Evolutionary conservation across 35 echinoderm and acorn worm species (phyloP), one percentile per base, ranked within the genome.

Genomic region (Stichopus chloronotus): DNA sequence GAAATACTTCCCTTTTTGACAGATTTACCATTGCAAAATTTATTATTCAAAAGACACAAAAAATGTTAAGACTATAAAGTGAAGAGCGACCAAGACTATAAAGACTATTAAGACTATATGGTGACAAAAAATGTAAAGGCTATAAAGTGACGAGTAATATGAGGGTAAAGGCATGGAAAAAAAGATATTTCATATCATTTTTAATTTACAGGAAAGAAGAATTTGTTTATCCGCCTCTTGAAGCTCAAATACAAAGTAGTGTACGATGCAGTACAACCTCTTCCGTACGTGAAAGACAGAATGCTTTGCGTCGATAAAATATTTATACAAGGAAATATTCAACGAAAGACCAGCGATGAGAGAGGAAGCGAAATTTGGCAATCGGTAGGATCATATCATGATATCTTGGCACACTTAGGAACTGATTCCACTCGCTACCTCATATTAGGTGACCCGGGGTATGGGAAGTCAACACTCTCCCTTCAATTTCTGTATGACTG

Each of bases 391-490:
- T 77, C 72, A 22, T 77, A 77, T 77, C 7, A 77, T 22, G 72
- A 9, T 19, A 77, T 77, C 17, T 77, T 77, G 7, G 6, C 19
- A 13, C 7, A 77, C 17, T 6, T 7, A 11, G 17, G 6, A 4
- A 25, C 0, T 9, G 8, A 77, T 7, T 77, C 72, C n/a, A 25
- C 25, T 6, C n/a, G 72, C n/a, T 25, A 25, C 9, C n/a, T 77
- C 25, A 22, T 77, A 77, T 19, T 22, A 7, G 72, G 72, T 21
- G 72, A 76, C 6, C 72, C 72, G 25, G 72, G 72, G 19, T 76
- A 76, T 24, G 72, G 72, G 72, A 76, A 76, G 25, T 76, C 72
- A 76, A 76, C 72, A 76, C 72, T 76, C 25, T 17, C 72, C 25
- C 16, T 76, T 12, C 72, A 76, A 3, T 8, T 76, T 6, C 5